Base-by-base conservation (phyloP, 2,888 invertebrate genomes). In the Agrotis exclamationis region DNA sequence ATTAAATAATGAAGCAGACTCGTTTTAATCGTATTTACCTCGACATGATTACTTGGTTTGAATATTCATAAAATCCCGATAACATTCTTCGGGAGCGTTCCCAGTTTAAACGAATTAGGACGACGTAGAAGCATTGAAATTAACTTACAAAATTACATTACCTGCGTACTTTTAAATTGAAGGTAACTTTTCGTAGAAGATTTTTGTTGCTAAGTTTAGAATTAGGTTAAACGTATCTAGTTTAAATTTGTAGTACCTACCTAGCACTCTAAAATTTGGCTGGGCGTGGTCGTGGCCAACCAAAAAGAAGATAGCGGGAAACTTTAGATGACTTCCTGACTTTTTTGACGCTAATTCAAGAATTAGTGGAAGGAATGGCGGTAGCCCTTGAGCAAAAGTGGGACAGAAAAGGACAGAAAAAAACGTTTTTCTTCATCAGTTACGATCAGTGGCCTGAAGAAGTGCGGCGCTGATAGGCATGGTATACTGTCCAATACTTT, bases 61-160 rank as follows among this genome's bases (percentile, higher is more conserved):
- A 91, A 91, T 92, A 92, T 92, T 91, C 89, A 91, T 91, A 82
- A 88, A 86, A 86, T 82, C 79, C 77, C 86, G 84, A 90, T 90
- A 90, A 87, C 82, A 88, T 89, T 91, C 90, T 89, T 87, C 83
- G 85, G 82, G 76, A 84, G 82, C 83, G 83, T 82, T 83, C 83
- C 83, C 85, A 82, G 84, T 85, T 89, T 87, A 87, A 89, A 83
- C 80, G 85, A 88, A 88, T 89, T 88, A 88, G 80, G 74, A 53
- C 63, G 63, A 70, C 66, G 76, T 76, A 74, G 78, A 69, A 74
- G 79, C 70, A 77, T 71, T 39, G 71, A 63, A 76, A 74, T 82
- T 66, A 82, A 81, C 66, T 84, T 84, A 81, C 56, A 56, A 57
- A 77, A 84, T 77, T 70, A 69, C 48, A 58, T 83, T 79, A 63